Percentiles rank a stretch among this genome's conserved stretches.
Evolutionary conservation across 1,140 invertebrate species (phyloP).

Genomic region (Sarcophaga peregrina): DNA sequence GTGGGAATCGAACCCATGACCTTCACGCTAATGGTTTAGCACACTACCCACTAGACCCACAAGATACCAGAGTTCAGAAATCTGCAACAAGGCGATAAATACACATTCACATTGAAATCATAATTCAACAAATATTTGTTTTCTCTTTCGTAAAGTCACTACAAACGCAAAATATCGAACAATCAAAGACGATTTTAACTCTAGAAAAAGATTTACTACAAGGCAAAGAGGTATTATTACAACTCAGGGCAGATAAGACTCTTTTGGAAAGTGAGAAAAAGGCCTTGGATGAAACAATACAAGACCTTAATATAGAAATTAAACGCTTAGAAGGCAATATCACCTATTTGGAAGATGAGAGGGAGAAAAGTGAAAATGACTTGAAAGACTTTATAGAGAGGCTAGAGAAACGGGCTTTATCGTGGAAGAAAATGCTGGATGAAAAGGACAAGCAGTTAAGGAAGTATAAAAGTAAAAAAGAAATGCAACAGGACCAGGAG

Average conservation of each 20-base stretch:
- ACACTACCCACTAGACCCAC: too few species aligned
- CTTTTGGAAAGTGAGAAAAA: conserved; percentile 56
- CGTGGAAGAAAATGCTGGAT: conserved; percentile 54
- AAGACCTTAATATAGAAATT: conserved; percentile 55
- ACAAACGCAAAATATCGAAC: conserved; percentile 60
- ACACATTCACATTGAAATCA: too few species aligned
- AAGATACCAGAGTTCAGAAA: too few species aligned
- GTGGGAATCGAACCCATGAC: too few species aligned
- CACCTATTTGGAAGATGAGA: conserved; percentile 59
- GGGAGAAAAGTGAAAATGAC: conserved; percentile 58
- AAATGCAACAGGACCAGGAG: conserved; percentile 45
- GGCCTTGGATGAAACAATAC: conserved; percentile 48
- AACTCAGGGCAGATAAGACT: conserved; percentile 56
- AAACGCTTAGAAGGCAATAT: conserved; percentile 58
- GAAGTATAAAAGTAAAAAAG: conserved; percentile 45
- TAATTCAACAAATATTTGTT: neutral
- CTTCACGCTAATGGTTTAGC: too few species aligned
- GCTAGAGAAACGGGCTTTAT: conserved; percentile 52
- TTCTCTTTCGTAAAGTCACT: conserved; percentile 49
- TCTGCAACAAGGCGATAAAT: too few species aligned
- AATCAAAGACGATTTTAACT: conserved; percentile 58
- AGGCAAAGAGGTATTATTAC: conserved; percentile 51
- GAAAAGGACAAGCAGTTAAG: conserved; percentile 59
- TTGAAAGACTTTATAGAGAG: conserved; percentile 59
- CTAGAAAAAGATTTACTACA: conserved; percentile 57